These are phyloP conservation scores for Syngnathus typhle DNA, from an alignment of 2,113 vertebrate species.

Conservation along the genomic window DNA sequence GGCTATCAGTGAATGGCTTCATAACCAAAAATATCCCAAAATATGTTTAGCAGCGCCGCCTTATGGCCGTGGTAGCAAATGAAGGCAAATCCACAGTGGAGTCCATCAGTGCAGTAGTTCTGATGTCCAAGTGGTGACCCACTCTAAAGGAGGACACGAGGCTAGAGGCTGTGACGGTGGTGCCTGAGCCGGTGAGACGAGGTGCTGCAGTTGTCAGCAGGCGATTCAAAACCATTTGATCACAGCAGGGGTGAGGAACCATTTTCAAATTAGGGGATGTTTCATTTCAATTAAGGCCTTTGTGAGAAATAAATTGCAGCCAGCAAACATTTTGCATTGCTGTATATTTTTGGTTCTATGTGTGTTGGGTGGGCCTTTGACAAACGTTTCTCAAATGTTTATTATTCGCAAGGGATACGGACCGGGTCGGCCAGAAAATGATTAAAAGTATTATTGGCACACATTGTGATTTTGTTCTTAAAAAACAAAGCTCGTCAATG, in stretches of 20 bases:
- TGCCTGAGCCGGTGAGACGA: slow-evolving; percentile 58
- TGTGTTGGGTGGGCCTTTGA: not conserved
- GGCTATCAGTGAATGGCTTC: slow-evolving; percentile 40
- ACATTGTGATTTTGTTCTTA: too few relatives aligned
- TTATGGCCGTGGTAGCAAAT: slow-evolving; percentile 54
- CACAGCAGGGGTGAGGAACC: not conserved
- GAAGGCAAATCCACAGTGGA: slow-evolving; percentile 62
- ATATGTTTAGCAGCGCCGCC: slow-evolving; percentile 58
- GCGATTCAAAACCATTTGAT: slow-evolving; percentile 44
- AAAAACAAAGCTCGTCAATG: too few relatives aligned
- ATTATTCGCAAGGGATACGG: not conserved
- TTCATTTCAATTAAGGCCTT: not conserved
- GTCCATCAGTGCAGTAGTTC: slow-evolving; percentile 56
- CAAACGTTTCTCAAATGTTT: not conserved
- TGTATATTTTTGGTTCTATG: not conserved
- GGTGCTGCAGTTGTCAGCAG: slow-evolving; percentile 55
- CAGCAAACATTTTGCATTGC: not conserved
- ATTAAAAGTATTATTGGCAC: too few relatives aligned
- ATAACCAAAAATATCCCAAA: slow-evolving; percentile 40
- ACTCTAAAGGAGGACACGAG: slow-evolving; percentile 42
- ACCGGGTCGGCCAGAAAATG: too few relatives aligned
- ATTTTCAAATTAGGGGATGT: not conserved
- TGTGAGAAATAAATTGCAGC: not conserved
- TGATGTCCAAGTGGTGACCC: slow-evolving; percentile 36
- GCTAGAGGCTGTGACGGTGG: slow-evolving; percentile 43